Evolutionary conservation across 2,113 vertebrate species (phyloP).

Genomic region (Ariopsis seemanni): DNA sequence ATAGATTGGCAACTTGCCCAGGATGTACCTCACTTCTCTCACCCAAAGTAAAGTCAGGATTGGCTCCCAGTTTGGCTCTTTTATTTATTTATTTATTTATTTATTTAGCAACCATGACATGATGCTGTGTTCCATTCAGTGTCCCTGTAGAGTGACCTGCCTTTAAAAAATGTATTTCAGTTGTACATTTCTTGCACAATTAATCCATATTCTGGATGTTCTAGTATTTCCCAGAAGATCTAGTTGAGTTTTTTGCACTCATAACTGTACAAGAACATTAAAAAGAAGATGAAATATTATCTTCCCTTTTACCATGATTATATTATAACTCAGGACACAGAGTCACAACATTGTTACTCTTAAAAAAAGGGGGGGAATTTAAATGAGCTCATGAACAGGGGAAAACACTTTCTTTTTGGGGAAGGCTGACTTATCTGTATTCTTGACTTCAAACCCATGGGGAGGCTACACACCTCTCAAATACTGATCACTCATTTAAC

Average conservation of each 20-base stretch:
- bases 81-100: no score
- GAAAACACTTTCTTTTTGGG: background rate
- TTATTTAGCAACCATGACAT: background rate
- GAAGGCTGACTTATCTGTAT: constrained; percentile 6
- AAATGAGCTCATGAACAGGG: background rate
- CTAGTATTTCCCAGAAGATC: background rate
- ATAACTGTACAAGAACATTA: background rate
- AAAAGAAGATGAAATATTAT: background rate
- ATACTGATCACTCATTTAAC: constrained; percentile 27
- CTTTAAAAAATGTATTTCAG: background rate
- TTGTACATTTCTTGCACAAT: background rate
- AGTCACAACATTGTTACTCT: background rate
- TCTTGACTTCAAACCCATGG: constrained; percentile 14
- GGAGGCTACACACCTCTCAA: constrained; percentile 15
- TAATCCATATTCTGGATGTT: background rate
- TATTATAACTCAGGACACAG: background rate
- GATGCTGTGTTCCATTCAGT: background rate
- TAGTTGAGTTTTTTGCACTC: background rate
- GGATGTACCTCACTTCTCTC: no score
- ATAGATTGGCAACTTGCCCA: no score
- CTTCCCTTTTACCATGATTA: background rate
- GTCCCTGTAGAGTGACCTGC: background rate
- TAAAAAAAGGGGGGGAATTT: no score
- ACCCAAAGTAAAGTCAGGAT: no score
- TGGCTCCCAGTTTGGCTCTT: no score